Conservation (phyloP, 2,888 invertebrate species). For the Tetragonula carbonaria region DNA sequence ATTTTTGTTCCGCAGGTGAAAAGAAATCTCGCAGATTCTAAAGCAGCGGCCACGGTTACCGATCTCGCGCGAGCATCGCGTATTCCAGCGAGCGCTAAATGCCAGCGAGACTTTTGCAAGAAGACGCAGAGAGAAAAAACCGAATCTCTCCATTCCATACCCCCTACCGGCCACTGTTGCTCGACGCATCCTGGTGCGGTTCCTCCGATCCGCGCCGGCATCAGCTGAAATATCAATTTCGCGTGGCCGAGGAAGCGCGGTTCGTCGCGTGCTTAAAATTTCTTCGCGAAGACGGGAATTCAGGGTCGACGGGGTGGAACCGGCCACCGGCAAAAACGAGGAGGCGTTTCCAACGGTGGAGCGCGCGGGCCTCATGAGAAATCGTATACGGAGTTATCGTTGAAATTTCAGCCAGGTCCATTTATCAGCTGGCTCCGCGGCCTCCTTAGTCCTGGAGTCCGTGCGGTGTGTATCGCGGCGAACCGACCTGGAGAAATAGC, state of each 20-base stretch:
- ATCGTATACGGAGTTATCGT: conserved; percentile 70
- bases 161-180: no score
- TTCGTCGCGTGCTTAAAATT: conserved; percentile 48
- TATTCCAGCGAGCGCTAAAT: not conserved
- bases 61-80: not conserved
- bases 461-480: conserved; percentile 46
- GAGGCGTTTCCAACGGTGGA: conserved; percentile 55
- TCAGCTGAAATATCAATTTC: conserved; percentile 40
- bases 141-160: not conserved
- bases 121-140: not conserved
- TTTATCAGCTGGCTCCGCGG: conserved; percentile 72
- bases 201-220: not conserved
- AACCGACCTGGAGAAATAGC: not conserved
- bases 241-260: conserved; percentile 17
- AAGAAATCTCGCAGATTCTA: not conserved
- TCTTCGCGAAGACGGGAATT: conserved; percentile 50
- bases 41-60: not conserved
- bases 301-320: conserved; percentile 46
- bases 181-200: not conserved
- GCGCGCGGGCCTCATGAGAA: conserved; percentile 60
- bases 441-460: conserved; percentile 60
- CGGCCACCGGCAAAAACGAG: conserved; percentile 39
- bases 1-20: not conserved
- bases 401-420: conserved; percentile 76
- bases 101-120: not conserved